A percentile compares a stretch with the other conserved stretches of the same genome.
Evolutionary conservation across 2,888 invertebrate genomes (phyloP).

Genomic region (Microplitis manilae): DNA sequence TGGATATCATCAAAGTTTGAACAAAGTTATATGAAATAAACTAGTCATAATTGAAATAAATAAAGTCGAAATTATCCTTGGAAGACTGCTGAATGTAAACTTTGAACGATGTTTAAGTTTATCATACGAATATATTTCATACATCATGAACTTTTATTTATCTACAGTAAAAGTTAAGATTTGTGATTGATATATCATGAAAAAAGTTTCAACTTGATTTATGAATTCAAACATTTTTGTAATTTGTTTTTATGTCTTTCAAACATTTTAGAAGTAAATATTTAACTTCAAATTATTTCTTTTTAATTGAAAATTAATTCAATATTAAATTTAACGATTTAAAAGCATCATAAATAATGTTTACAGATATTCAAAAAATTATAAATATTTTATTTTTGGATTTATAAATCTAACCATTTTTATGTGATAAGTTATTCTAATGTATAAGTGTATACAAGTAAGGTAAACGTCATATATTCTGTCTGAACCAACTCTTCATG

Average conservation of each 20-base stretch:
- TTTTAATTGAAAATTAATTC: no score
- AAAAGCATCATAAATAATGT: no score
- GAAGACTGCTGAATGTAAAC: neutral
- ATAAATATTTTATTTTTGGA: neutral
- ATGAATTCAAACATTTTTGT: neutral
- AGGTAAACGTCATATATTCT: conserved; percentile 3
- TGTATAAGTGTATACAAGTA: neutral
- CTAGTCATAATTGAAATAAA: neutral
- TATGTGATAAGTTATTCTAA: neutral
- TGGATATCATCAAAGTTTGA: neutral
- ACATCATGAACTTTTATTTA: neutral
- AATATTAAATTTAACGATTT: no score
- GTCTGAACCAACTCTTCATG: conserved; percentile 20
- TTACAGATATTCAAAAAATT: neutral
- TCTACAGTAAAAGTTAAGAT: neutral
- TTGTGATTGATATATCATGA: neutral
- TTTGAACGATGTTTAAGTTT: neutral
- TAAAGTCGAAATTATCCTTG: neutral
- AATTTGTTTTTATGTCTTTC: neutral
- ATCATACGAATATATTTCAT: neutral
- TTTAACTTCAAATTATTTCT: neutral
- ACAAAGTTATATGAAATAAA: neutral
- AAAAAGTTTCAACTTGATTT: neutral
- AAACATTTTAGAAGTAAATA: neutral
- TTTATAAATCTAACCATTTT: neutral